These are phyloP conservation scores for Cantharis nigra DNA, from an alignment of 2,888 invertebrate species.

Conservation along the genomic window DNA sequence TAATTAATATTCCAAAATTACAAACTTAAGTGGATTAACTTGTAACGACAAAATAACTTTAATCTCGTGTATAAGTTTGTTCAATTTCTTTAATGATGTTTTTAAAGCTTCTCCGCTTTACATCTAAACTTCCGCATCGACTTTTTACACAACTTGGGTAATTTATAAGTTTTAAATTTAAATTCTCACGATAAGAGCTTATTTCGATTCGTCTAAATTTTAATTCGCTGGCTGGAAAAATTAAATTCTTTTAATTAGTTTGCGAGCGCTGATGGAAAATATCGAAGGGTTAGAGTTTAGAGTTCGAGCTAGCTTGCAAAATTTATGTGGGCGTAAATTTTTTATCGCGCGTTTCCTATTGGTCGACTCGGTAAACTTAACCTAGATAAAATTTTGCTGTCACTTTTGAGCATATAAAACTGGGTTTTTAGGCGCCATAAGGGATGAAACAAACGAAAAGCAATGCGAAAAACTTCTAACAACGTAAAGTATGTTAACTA, in stretches of 20 bases:
- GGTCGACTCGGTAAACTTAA: too few species aligned
- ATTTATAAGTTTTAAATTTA: neutral
- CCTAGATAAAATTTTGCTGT: neutral
- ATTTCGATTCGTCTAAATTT: neutral
- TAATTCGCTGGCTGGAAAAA: neutral
- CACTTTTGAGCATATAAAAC: neutral
- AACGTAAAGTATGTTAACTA: neutral
- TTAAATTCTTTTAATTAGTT: neutral
- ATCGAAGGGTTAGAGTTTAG: neutral
- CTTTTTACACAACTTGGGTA: neutral
- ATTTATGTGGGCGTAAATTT: neutral
- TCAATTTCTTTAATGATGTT: neutral
- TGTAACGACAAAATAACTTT: neutral
- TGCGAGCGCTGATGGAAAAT: neutral
- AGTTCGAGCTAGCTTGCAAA: neutral
- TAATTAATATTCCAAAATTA: neutral
- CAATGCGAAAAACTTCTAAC: neutral
- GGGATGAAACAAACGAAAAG: neutral
- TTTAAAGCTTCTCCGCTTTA: neutral
- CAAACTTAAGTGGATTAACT: neutral
- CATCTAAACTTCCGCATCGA: neutral
- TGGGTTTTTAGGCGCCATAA: neutral
- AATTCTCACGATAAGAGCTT: neutral
- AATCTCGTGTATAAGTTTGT: neutral
- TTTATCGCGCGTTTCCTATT: neutral